phyloP scores from a whole-genome alignment of 1,140 invertebrate genomes.

The Idris sp. region DNA sequence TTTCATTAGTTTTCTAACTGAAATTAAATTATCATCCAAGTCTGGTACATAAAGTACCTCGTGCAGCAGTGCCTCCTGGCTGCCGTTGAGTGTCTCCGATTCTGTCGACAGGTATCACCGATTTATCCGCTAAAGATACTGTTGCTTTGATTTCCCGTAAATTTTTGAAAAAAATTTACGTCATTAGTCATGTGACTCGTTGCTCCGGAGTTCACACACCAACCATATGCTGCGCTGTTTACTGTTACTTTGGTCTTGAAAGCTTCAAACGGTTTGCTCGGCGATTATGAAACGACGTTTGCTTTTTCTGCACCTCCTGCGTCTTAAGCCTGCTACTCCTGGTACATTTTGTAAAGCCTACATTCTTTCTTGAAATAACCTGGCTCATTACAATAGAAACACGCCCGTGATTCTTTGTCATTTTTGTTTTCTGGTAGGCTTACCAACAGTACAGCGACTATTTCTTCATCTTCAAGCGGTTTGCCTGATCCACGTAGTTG shows the following conservation, averaged over 20 bases:
- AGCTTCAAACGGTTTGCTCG: too few relatives aligned
- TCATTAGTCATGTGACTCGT: conserved; percentile 44
- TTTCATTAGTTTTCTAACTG: too few relatives aligned
- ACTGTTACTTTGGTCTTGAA: too few relatives aligned
- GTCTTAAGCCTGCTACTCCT: background rate
- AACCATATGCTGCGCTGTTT: background rate
- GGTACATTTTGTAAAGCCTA: background rate
- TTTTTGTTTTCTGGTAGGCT: background rate
- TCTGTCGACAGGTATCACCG: conserved; percentile 8
- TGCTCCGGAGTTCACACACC: conserved; percentile 15
- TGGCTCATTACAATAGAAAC: conserved; percentile 30
- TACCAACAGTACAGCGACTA: too few relatives aligned
- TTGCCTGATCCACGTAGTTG: too few relatives aligned
- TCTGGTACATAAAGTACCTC: conserved; percentile 71
- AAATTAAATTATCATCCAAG: too few relatives aligned
- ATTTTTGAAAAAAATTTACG: conserved; percentile 23
- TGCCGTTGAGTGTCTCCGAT: conserved; percentile 2
- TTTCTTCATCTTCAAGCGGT: too few relatives aligned
- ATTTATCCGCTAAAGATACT: conserved; percentile 27
- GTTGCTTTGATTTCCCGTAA: too few relatives aligned
- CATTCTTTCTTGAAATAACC: conserved; percentile 36
- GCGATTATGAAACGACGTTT: background rate
- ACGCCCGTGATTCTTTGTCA: too few relatives aligned
- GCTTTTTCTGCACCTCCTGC: background rate
- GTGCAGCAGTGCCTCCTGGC: conserved; percentile 34